Evolutionary conservation across 2,113 vertebrate genomes (phyloP).

Genomic region (Neogobius melanostomus): DNA sequence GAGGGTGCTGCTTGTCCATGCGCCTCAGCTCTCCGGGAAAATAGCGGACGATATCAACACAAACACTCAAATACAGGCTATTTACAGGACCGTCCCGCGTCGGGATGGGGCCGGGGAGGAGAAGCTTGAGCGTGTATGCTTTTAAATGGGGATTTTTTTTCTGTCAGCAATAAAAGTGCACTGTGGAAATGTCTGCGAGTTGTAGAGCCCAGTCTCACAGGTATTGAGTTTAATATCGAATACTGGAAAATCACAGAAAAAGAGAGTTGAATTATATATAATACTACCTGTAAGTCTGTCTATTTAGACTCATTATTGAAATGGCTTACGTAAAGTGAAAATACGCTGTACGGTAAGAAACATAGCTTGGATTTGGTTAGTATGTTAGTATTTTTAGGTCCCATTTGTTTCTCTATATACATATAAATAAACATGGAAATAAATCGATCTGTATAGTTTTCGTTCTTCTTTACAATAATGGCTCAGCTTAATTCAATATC

Average conservation of each 20-base stretch:
- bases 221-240: neutral
- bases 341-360: no score
- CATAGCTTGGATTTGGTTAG: no score
- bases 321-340: no score
- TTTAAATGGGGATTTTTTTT: conserved; percentile 20
- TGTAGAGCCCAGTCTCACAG: conserved; percentile 8
- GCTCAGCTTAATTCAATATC: no score
- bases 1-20: conserved; percentile 69
- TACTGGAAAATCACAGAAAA: neutral
- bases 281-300: no score
- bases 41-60: conserved; percentile 70
- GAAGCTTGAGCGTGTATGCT: conserved; percentile 36
- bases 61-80: conserved; percentile 70
- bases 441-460: no score
- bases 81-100: conserved; percentile 57
- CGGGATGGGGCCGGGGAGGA: conserved; percentile 46
- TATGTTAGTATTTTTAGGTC: no score
- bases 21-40: conserved; percentile 57
- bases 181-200: neutral
- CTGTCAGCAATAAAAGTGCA: conserved; percentile 16
- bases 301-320: no score
- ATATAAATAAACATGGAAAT: no score
- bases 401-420: no score
- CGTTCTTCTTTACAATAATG: no score
- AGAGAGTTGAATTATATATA: neutral